Percentiles rank a stretch among this genome's conserved stretches.
Conservation (phyloP, 92 coral and sea anemone genomes). For the Porites evermanni region DNA sequence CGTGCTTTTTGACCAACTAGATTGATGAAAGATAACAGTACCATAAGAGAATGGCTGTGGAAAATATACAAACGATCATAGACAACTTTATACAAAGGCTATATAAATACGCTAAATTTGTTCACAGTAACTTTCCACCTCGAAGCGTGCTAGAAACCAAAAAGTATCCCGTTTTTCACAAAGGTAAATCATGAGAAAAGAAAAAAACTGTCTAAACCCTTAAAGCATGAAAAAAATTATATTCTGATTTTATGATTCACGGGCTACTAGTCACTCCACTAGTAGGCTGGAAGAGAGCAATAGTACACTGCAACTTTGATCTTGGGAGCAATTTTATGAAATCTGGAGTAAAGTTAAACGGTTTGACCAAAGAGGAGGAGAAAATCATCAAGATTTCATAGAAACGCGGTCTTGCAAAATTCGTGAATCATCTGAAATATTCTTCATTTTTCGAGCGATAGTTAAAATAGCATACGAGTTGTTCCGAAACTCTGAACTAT, state of each 20-base stretch:
- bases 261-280: no score
- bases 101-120: constrained; percentile 48
- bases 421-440: neutral
- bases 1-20: neutral
- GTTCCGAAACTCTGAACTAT: neutral
- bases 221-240: no score
- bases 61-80: constrained; percentile 34
- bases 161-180: neutral
- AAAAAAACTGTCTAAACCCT: no score
- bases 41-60: neutral
- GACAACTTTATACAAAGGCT: constrained; percentile 32
- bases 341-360: neutral
- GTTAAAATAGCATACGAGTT: neutral
- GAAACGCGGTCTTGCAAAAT: neutral
- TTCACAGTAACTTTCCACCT: neutral
- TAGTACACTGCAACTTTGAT: no score
- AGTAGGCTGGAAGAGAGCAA: no score
- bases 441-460: no score
- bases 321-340: no score
- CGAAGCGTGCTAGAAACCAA: neutral
- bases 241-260: no score
- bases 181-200: no score
- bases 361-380: neutral
- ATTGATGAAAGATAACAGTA: neutral
- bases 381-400: neutral